Evolutionary conservation across 2,113 vertebrate species (phyloP), one percentile per base, ranked within the genome.

Genomic region (Pedetes capensis): DNA sequence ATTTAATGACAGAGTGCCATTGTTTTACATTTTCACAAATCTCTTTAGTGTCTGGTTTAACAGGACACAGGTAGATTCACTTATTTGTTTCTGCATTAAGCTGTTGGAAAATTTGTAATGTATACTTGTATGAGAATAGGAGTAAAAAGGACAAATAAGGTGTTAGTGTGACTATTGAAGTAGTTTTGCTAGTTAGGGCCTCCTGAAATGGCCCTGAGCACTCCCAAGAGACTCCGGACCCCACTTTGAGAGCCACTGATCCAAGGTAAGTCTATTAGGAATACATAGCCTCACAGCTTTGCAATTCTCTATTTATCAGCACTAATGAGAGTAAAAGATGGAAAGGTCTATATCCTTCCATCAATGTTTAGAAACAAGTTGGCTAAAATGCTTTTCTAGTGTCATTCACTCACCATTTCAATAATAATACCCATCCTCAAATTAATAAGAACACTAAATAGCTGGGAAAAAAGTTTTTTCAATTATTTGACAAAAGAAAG

Each of bases 21-120:
- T 93, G 22, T 80, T 88, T 55, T 29, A 34, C 47, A 66, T 78
- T 86, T 94, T 94, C 57, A 6, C 10, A 87, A 44, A 91, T 91
- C 7, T 83, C 55, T 66, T 81, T 78, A 55, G 17, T 80, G n/a
- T 17, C 42, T 80, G 57, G 8, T 44, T 89, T 74, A 69, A 53
- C 12, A 89, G 39, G 84, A 87, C 44, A 47, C 32, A 63, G 29
- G 34, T 59, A 3, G 49, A 61, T 29, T 91, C 42, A 75, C 23
- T 39, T 71, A 68, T 61, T 80, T 80, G 61, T 32, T 86, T 69
- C 55, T 82, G 12, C 37, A 68, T 86, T n/a, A 57, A 16, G 74
- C 13, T 89, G 51, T 83, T 72, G 22, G 2, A 69, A 42, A 82
- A 47, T 63, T 37, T 59, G 11, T 9, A 47, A 22, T 34, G 32